Conservation (phyloP, 2,888 invertebrate species). For the Eilema griseolum region DNA sequence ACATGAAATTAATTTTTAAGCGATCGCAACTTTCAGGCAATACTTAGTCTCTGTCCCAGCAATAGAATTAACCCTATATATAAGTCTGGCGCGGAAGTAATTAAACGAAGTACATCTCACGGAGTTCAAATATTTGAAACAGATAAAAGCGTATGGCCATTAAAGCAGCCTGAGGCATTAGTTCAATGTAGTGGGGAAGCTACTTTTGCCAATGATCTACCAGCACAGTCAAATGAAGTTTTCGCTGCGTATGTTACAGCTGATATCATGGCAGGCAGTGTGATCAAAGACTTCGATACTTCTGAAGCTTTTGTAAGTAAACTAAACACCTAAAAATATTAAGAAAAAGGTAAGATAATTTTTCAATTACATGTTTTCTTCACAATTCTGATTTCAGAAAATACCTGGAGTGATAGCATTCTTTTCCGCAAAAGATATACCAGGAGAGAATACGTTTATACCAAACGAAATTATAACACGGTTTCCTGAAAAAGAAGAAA, state of each 20-base stretch:
- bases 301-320: constrained; percentile 87
- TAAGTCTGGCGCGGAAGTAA: constrained; percentile 50
- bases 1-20: background rate
- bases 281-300: constrained; percentile 86
- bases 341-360: too few relatives aligned
- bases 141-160: constrained; percentile 88
- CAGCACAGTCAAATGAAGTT: constrained; percentile 87
- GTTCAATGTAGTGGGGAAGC: constrained; percentile 90
- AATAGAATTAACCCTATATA: constrained; percentile 46
- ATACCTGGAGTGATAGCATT: constrained; percentile 89
- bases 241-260: constrained; percentile 89
- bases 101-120: constrained; percentile 70
- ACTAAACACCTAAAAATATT: background rate
- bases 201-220: constrained; percentile 89
- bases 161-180: constrained; percentile 88
- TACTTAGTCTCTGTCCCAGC: constrained; percentile 58
- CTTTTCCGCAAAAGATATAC: constrained; percentile 89
- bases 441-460: constrained; percentile 87
- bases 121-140: constrained; percentile 89
- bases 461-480: too few relatives aligned
- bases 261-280: constrained; percentile 80
- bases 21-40: constrained; percentile 46
- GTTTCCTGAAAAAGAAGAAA: constrained; percentile 63
- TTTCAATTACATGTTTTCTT: too few relatives aligned
- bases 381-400: constrained; percentile 76